Conservation (phyloP, 2,113 vertebrate genomes). For the Empidonax traillii region DNA sequence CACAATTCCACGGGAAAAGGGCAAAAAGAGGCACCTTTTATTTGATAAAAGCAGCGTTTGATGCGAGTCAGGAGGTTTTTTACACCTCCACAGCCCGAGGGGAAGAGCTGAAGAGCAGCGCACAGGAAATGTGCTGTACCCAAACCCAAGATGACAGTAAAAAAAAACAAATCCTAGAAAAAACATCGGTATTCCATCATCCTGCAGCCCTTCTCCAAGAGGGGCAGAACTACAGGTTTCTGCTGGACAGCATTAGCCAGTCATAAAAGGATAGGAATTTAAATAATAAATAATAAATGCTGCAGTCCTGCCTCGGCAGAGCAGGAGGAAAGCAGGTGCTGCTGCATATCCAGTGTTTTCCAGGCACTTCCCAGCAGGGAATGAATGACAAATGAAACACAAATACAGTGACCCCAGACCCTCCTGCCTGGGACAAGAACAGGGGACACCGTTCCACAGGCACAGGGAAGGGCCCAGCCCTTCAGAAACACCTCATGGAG, state of each 20-base stretch:
- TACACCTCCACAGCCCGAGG: not conserved
- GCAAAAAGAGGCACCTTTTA: not conserved
- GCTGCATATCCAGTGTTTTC: not conserved
- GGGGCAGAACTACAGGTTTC: too few relatives aligned
- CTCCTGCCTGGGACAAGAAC: too few relatives aligned
- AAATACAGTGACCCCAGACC: not conserved
- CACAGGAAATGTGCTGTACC: not conserved
- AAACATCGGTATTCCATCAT: not conserved
- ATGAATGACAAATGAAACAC: not conserved
- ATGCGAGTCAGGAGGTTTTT: not conserved
- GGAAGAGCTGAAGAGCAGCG: not conserved
- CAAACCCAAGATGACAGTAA: not conserved
- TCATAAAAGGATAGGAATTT: not conserved
- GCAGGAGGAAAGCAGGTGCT: not conserved
- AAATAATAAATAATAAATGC: not conserved
- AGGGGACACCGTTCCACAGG: accelerated
- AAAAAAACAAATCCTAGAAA: not conserved
- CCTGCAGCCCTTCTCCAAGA: not conserved
- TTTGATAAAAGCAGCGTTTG: accelerated
- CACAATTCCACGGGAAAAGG: not conserved
- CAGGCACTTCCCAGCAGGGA: not conserved
- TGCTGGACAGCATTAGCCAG: not conserved
- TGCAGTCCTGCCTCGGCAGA: not conserved
- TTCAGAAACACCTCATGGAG: not conserved
- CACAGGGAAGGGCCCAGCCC: not conserved